A percentile compares a stretch with the other conserved stretches of the same genome.
These are phyloP conservation scores for Meghimatium bilineatum DNA, from an alignment of 2,888 invertebrate genomes.

Conservation along the genomic window DNA sequence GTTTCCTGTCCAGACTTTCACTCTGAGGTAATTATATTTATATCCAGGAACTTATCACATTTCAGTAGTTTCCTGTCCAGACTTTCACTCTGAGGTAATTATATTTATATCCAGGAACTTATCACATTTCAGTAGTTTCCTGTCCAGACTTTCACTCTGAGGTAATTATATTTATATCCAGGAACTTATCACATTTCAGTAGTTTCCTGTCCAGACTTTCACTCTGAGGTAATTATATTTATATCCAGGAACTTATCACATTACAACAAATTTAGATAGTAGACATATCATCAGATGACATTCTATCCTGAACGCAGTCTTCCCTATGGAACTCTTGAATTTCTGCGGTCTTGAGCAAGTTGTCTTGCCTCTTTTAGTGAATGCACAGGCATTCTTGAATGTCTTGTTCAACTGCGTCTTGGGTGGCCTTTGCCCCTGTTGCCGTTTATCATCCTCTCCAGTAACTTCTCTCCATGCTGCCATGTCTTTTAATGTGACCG, in stretches of 20 bases:
- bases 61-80: constrained; percentile 81
- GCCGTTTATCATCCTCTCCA: too few species aligned
- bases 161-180: constrained; percentile 61
- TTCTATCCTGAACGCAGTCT: too few species aligned
- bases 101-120: neutral
- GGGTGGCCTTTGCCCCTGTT: too few species aligned
- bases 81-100: constrained; percentile 82
- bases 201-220: constrained; percentile 81
- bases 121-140: constrained; percentile 82
- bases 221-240: constrained; percentile 79
- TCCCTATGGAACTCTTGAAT: too few species aligned
- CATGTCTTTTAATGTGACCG: too few species aligned
- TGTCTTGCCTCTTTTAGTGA: too few species aligned
- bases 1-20: constrained; percentile 82
- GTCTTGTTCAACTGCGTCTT: too few species aligned
- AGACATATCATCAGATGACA: too few species aligned
- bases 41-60: constrained; percentile 73
- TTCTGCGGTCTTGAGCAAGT: too few species aligned
- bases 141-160: constrained; percentile 82
- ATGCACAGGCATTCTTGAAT: too few species aligned
- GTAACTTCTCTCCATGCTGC: too few species aligned
- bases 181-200: constrained; percentile 80
- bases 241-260: constrained; percentile 61
- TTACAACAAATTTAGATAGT: too few species aligned
- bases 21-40: constrained; percentile 79